Conservation (phyloP, 2,113 vertebrate genomes). For the Eclectus roratus region DNA sequence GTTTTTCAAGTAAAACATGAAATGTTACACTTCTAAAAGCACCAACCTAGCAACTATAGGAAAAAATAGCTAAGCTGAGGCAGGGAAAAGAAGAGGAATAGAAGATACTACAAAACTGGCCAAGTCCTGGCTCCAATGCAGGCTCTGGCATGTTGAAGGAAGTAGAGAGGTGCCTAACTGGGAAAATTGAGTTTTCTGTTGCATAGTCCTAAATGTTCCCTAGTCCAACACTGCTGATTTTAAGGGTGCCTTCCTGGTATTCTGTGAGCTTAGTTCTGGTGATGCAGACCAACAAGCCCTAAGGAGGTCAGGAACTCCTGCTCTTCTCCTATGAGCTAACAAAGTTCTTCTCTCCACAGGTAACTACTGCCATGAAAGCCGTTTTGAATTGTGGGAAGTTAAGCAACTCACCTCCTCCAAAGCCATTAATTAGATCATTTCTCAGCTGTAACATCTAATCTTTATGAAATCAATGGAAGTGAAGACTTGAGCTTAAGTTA, state of each 20-base stretch:
- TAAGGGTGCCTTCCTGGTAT: neutral
- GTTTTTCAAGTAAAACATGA: neutral
- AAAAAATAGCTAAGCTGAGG: neutral
- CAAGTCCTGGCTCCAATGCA: neutral
- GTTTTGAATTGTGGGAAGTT: neutral
- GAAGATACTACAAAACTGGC: neutral
- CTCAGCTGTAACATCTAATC: constrained; percentile 14
- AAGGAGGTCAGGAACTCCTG: neutral
- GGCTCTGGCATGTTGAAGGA: neutral
- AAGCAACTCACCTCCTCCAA: neutral
- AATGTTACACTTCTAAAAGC: neutral
- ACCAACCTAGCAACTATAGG: neutral
- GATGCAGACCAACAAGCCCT: neutral
- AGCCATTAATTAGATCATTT: constrained; percentile 10
- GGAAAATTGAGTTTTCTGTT: neutral
- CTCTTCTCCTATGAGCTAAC: neutral
- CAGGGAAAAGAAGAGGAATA: neutral
- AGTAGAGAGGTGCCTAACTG: neutral
- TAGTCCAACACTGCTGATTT: neutral
- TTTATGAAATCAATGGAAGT: neutral
- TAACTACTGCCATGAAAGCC: neutral
- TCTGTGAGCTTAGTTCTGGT: rapidly evolving
- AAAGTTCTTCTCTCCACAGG: neutral
- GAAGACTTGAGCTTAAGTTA: constrained; percentile 10
- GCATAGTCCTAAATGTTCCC: neutral